Base-by-base conservation (phyloP, 2,113 vertebrate species). In the Gopherus evgoodei region DNA sequence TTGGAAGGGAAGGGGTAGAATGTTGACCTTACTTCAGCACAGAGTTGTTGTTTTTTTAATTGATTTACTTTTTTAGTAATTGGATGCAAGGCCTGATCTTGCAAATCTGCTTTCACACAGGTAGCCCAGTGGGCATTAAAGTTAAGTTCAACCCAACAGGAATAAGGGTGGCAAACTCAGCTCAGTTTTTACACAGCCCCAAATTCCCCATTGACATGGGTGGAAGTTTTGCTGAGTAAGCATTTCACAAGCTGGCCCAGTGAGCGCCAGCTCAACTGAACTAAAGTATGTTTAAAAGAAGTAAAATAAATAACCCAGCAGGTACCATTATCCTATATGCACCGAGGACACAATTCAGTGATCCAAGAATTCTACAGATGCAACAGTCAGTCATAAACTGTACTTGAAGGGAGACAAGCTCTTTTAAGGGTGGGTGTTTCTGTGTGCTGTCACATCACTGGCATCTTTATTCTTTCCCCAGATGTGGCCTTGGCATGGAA, bases 401-500 rank as follows among this genome's bases (percentile, higher is more conserved):
- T 76, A 11, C 38, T 19, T 0, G 9, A 35, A 50, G 25, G 38
- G 3, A 59, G 38, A 53, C 1, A 9, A 54, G n/a, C 35, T 49
- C 0, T 31, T 35, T 8, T 19, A 31, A 84, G 57, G 76, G 11
- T 2, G 22, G 0, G 0, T 25, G 29, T 49, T 50, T 54, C 52
- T 3, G 65, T 42, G n/a, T 49, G 84, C 78, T 91, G 31, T 83
- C 93, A 22, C 1, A 2, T 17, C 2, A 52, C n/a, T 52, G 50
- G n/a, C 38, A 2, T 69, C 86, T 65, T 47, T 16, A 11, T 42
- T 44, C 72, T 42, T 10, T 90, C 80, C 17, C 5, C 57, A 94
- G 93, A 90, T 19, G 83, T 93, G 90, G 80, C 89, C 50, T 22
- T 56, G 83, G 91, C 94, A 72, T 65, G 92, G 92, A 24, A 57